These are phyloP conservation scores for Rhogogaster chlorosoma DNA, from an alignment of 2,888 invertebrate species.

Conservation along the genomic window DNA sequence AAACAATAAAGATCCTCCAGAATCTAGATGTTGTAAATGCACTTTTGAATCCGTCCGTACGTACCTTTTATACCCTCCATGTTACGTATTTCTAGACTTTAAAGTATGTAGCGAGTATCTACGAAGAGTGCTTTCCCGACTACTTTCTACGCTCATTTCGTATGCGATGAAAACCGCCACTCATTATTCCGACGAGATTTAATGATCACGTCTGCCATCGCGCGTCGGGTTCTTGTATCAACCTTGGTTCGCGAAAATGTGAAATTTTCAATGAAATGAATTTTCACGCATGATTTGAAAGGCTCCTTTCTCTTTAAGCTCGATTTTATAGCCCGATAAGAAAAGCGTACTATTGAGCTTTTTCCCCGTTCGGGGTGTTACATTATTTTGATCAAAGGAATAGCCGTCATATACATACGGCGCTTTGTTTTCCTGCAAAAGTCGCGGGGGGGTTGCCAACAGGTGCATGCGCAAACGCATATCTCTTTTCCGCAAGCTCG, in stretches of 20 bases:
- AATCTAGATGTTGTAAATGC: neutral
- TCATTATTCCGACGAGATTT: neutral
- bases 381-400: constrained; percentile 1
- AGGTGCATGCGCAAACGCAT: constrained; percentile 68
- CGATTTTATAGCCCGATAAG: neutral
- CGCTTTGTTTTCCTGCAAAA: constrained; percentile 41
- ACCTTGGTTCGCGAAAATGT: neutral
- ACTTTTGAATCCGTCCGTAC: neutral
- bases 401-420: neutral
- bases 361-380: neutral
- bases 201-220: neutral
- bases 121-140: constrained; percentile 47
- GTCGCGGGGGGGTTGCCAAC: constrained; percentile 58
- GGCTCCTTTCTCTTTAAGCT: neutral
- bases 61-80: neutral
- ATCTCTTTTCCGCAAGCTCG: constrained; percentile 73
- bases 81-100: neutral
- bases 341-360: neutral
- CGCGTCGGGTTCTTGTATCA: neutral
- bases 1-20: constrained; percentile 28
- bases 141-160: constrained; percentile 15
- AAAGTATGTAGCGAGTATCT: constrained; percentile 33
- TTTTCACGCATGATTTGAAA: neutral
- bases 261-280: neutral
- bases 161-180: neutral